A percentile compares a stretch with the other conserved stretches of the same genome.
phyloP scores from a whole-genome alignment of 1,140 invertebrate genomes.

The Calliopsis andreniformis region DNA sequence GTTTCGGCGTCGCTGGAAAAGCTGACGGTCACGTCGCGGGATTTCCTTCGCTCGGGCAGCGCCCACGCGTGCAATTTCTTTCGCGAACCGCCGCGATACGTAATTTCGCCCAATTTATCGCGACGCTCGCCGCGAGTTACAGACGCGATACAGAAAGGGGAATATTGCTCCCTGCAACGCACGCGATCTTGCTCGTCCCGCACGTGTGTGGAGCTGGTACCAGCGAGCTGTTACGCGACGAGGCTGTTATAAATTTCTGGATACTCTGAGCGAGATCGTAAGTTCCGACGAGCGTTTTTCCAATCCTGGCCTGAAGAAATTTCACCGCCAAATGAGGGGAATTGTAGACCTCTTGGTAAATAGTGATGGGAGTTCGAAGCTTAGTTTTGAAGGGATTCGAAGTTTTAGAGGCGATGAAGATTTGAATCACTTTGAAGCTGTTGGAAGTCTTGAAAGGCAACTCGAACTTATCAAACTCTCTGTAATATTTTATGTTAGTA shows the following conservation, averaged over 20 bases:
- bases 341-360: no score
- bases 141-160: slow-evolving; percentile 10
- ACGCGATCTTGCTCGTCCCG: slow-evolving; percentile 21
- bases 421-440: no score
- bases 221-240: not conserved
- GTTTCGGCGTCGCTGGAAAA: not conserved
- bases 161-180: slow-evolving; percentile 12
- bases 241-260: not conserved
- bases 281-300: not conserved
- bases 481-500: no score
- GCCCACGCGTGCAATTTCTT: slow-evolving; percentile 1
- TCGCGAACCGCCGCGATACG: slow-evolving; percentile 12
- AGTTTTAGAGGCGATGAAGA: no score
- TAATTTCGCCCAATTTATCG: slow-evolving; percentile 18
- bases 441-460: no score
- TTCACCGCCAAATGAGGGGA: no score
- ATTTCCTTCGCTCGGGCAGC: not conserved
- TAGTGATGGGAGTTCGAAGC: no score
- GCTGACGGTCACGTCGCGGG: not conserved
- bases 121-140: slow-evolving; percentile 6
- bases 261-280: not conserved
- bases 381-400: no score
- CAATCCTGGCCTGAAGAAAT: not conserved
- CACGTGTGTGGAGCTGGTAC: slow-evolving; percentile 1
- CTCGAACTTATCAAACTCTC: no score